Evolutionary conservation across 2,888 invertebrate species (phyloP), one percentile per base, ranked within the genome.

Genomic region (Stratiomys singularior): DNA sequence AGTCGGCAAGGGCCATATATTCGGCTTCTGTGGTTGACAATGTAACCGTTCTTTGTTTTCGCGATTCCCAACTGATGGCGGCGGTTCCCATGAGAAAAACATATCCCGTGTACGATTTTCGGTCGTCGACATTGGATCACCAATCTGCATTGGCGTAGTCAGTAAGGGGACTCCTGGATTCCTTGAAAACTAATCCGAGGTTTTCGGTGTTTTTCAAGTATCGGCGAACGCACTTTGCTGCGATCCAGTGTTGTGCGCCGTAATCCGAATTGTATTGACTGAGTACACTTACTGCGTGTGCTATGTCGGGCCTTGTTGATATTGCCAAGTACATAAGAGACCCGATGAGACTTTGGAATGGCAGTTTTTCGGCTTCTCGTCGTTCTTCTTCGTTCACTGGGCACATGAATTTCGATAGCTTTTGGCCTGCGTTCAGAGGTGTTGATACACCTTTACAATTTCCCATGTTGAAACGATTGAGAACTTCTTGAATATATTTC

Each of bases 291-390:
- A 81, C 80, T n/a, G 81, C 80, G 28, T 79, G 78, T 46, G 74
- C 67, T 37, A 81, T 81, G 76, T 81, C 81, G 9, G 80, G 81
- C n/a, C 81, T 66, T 15, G 81, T 80, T 18, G 77, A 77, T 74
- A 79, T 74, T 21, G 78, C 77, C 25, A 80, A 47, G 76, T 81
- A 82, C 44, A 79, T 77, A 44, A 80, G 72, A 44, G 78, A 78
- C n/a, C 81, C 81, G 15, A 82, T 78, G 28, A 77, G 58, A 60
- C 37, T 27, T 15, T 46, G 47, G 7, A 13, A 71, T 25, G 47
- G 71, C 3, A 66, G 1, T 13, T 66, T 66, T 66, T 28, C 37
- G n/a, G 37, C 18, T 66, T 27, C 15, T n/a, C 58, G 21, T 21
- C 58, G 37, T 37, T 37, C 9, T 37, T 37, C 9, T 37, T 37